These are phyloP conservation scores for Watsonalla cultraria DNA, from an alignment of 2,888 invertebrate genomes.

Conservation along the genomic window DNA sequence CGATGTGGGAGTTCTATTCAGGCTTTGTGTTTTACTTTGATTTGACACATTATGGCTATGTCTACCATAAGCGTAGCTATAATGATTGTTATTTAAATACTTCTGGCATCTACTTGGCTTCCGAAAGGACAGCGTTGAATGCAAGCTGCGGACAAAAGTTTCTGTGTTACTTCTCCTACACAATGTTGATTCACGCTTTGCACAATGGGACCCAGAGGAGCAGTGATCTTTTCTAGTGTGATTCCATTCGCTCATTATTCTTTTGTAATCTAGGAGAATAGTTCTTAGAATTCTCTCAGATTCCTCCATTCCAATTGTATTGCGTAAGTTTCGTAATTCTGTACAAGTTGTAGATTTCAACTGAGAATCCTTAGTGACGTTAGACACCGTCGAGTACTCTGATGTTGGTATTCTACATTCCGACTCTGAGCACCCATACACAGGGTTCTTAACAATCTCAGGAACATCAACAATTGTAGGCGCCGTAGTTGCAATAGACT, in stretches of 20 bases:
- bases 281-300: conserved; percentile 45
- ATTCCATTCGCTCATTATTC: conserved; percentile 74
- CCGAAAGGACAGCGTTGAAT: conserved; percentile 58
- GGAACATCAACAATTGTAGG: conserved; percentile 59
- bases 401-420: conserved; percentile 48
- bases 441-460: conserved; percentile 62
- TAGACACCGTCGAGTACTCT: conserved; percentile 47
- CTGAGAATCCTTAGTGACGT: conserved; percentile 58
- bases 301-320: conserved; percentile 51
- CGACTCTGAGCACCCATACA: conserved; percentile 59
- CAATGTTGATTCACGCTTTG: conserved; percentile 41
- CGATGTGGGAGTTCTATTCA: conserved; percentile 45
- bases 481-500: conserved; percentile 50
- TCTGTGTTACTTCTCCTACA: conserved; percentile 50
- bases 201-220: conserved; percentile 43
- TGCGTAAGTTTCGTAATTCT: conserved; percentile 55
- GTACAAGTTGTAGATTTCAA: conserved; percentile 64
- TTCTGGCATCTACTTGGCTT: conserved; percentile 47
- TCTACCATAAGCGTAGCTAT: conserved; percentile 48
- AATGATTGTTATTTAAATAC: conserved; percentile 40
- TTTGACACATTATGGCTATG: conserved; percentile 25
- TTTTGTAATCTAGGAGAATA: conserved; percentile 67
- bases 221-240: conserved; percentile 62
- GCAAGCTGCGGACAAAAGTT: conserved; percentile 54
- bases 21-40: conserved; percentile 48